These are phyloP conservation scores for Halcyon badia DNA, from an alignment of 2,797 vertebrate species.

Conservation along the genomic window DNA sequence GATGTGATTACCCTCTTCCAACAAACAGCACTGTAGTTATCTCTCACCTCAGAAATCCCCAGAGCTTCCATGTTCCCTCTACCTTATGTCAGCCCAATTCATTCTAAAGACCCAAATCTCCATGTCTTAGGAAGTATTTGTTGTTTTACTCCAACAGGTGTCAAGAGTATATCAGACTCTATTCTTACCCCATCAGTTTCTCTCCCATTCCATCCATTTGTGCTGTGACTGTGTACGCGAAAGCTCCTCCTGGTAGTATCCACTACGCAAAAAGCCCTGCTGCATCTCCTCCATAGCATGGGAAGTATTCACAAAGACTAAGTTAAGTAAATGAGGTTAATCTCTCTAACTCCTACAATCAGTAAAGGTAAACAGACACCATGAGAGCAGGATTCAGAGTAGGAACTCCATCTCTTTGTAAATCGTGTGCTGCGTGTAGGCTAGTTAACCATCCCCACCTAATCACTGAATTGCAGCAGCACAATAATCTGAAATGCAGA, in stretches of 20 bases:
- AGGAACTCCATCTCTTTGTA: background rate
- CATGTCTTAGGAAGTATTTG: background rate
- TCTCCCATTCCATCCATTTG: background rate
- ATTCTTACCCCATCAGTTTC: background rate
- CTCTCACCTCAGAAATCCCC: background rate
- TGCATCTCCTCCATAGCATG: background rate
- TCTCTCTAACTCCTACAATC: background rate
- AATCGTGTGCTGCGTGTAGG: background rate
- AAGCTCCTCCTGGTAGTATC: background rate
- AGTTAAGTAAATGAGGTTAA: background rate
- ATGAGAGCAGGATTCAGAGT: background rate
- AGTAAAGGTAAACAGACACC: background rate
- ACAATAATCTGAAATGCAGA: background rate
- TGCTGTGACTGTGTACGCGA: background rate
- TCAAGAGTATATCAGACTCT: background rate
- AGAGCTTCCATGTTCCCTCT: background rate
- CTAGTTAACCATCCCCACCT: background rate
- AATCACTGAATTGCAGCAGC: background rate
- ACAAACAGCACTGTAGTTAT: background rate
- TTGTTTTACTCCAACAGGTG: background rate
- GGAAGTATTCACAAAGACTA: background rate
- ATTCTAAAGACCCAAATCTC: background rate
- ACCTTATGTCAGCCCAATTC: background rate
- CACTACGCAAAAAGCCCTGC: background rate
- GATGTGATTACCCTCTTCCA: background rate